These are phyloP conservation scores for Epizoanthus illoricatus DNA, from an alignment of 92 coral and sea anemone species.

Conservation along the genomic window DNA sequence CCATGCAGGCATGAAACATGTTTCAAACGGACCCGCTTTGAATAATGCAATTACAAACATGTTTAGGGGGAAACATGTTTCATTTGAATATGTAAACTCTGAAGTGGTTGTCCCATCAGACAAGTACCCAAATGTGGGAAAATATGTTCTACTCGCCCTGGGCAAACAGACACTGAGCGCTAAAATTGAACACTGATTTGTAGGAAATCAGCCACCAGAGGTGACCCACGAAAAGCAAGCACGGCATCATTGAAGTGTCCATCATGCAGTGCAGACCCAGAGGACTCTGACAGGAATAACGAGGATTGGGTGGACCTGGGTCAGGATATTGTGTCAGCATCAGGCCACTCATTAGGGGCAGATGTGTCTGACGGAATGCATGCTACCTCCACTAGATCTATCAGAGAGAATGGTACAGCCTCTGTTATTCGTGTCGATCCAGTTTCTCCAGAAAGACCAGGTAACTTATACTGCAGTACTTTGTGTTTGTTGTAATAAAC, in stretches of 20 bases:
- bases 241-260: constrained; percentile 1
- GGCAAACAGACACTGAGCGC: too few species aligned
- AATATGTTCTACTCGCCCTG: too few species aligned
- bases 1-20: too few species aligned
- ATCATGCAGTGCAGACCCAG: constrained; percentile 32
- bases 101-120: too few species aligned
- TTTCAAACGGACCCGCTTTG: too few species aligned
- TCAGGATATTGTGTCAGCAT: not conserved
- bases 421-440: not conserved
- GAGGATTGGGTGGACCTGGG: constrained; percentile 82
- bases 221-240: constrained; percentile 49
- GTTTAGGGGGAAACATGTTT: too few species aligned
- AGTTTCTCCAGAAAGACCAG: constrained; percentile 2
- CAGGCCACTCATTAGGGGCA: not conserved
- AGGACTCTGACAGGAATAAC: constrained; percentile 25
- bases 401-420: constrained; percentile 3
- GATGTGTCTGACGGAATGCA: constrained; percentile 31
- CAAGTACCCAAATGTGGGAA: too few species aligned
- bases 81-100: too few species aligned
- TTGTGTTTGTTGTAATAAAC: not conserved
- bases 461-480: constrained; percentile 2
- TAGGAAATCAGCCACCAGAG: constrained; percentile 68
- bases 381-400: not conserved
- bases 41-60: too few species aligned
- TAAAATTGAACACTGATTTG: too few species aligned